Evolutionary conservation across 2,888 invertebrate genomes (phyloP).

Genomic region (Drosophila dives): DNA sequence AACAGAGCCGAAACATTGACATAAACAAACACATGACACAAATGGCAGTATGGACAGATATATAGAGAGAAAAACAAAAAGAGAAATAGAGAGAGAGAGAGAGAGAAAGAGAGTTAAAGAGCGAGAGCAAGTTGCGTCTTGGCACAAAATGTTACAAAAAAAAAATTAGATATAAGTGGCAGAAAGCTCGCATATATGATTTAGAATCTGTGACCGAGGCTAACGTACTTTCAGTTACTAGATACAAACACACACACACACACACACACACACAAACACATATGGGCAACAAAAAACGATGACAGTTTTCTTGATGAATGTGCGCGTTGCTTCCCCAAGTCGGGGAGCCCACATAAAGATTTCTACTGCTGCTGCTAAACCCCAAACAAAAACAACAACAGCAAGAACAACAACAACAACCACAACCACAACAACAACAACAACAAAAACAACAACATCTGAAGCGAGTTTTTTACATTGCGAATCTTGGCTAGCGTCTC

Average conservation of each 20-base stretch:
- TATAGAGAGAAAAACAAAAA: background rate
- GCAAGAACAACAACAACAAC: constrained; percentile 1
- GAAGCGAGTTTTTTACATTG: constrained; percentile 51
- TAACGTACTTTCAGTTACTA: constrained; percentile 73
- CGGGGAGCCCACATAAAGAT: constrained; percentile 54
- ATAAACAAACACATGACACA: constrained; percentile 51
- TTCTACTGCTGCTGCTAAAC: constrained; percentile 46
- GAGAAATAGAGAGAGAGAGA: background rate
- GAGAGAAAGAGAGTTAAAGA: background rate
- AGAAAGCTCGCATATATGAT: constrained; percentile 60
- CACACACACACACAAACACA: constrained; percentile 34
- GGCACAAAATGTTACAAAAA: constrained; percentile 33
- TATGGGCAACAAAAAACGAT: constrained; percentile 69
- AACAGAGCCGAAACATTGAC: constrained; percentile 36
- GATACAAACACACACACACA: constrained; percentile 43
- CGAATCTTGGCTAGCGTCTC: constrained; percentile 54
- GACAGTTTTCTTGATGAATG: constrained; percentile 82
- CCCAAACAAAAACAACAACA: constrained; percentile 13
- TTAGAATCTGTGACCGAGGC: constrained; percentile 74
- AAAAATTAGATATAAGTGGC: constrained; percentile 17
- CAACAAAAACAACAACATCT: constrained; percentile 3
- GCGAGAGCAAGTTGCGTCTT: constrained; percentile 36
- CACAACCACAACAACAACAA: background rate
- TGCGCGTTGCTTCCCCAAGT: constrained; percentile 61
- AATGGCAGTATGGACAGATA: constrained; percentile 1